Conservation (phyloP, 2,113 vertebrate genomes). For the Euleptes europaea region DNA sequence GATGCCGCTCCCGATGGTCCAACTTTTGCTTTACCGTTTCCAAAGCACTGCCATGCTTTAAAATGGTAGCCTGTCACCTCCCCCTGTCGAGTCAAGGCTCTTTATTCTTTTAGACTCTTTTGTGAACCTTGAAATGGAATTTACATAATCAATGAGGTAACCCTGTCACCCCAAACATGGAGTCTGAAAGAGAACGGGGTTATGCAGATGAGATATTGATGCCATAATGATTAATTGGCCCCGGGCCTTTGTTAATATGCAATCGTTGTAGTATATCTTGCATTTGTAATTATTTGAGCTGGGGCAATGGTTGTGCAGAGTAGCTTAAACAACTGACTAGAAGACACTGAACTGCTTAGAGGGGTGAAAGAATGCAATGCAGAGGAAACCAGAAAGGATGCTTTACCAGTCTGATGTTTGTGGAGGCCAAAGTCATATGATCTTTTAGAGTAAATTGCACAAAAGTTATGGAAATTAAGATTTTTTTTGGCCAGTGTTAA, state of each 20-base stretch:
- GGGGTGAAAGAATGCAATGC: conserved; percentile 64
- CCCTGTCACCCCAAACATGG: conserved; percentile 92
- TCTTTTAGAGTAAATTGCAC: conserved; percentile 25
- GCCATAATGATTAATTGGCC: conserved; percentile 95
- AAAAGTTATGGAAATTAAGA: neutral
- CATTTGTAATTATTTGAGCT: conserved; percentile 89
- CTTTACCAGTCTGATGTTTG: conserved; percentile 46
- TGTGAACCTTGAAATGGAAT: conserved; percentile 88
- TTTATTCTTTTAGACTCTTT: conserved; percentile 89
- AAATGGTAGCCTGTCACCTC: conserved; percentile 74
- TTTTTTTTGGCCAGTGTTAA: neutral
- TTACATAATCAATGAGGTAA: conserved; percentile 98
- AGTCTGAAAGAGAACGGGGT: conserved; percentile 94
- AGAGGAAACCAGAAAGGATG: conserved; percentile 48
- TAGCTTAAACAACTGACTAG: conserved; percentile 87
- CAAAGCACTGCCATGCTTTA: conserved; percentile 53
- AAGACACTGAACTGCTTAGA: conserved; percentile 76
- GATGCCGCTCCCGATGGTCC: too few species aligned
- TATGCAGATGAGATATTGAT: conserved; percentile 99
- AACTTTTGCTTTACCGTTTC: neutral
- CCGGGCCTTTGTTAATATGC: conserved; percentile 94
- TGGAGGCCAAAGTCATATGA: neutral
- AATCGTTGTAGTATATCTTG: conserved; percentile 88
- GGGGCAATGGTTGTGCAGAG: conserved; percentile 28
- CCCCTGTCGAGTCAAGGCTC: conserved; percentile 76